Percentiles rank a stretch among this genome's conserved stretches.
phyloP scores from a whole-genome alignment of 2,888 invertebrate species.

The Agonopterix subpropinquella region DNA sequence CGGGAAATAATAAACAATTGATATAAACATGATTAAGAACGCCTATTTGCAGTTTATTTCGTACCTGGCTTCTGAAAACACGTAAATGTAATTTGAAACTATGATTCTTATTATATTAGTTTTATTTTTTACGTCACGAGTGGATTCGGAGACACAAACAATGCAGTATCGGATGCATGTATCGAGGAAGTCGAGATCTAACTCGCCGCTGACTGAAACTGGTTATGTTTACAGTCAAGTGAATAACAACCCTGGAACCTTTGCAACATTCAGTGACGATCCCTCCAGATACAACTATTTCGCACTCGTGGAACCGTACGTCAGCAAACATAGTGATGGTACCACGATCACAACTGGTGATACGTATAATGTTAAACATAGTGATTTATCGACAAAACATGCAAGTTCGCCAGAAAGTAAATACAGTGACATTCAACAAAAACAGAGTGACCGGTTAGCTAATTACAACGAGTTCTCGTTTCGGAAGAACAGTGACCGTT shows the following conservation, averaged over 20 bases:
- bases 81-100: conserved; percentile 27
- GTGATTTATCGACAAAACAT: background rate
- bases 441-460: too few relatives aligned
- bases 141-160: conserved; percentile 25
- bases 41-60: conserved; percentile 42
- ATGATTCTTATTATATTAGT: conserved; percentile 36
- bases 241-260: conserved; percentile 22
- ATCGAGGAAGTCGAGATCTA: conserved; percentile 31
- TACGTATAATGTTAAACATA: background rate
- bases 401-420: background rate
- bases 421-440: background rate
- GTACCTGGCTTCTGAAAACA: conserved; percentile 24
- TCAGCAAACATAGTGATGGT: conserved; percentile 3
- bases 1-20: conserved; percentile 44
- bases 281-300: conserved; percentile 3
- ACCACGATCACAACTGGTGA: background rate
- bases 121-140: conserved; percentile 33
- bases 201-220: conserved; percentile 23
- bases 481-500: background rate
- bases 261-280: conserved; percentile 17
- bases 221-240: conserved; percentile 34
- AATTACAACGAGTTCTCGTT: too few relatives aligned
- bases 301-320: too few relatives aligned
- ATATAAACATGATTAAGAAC: conserved; percentile 49
- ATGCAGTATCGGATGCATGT: conserved; percentile 30